Evolutionary conservation across 1,140 invertebrate genomes (phyloP), one percentile per base, ranked within the genome.

Genomic region (Vollenhovia emeryi): DNA sequence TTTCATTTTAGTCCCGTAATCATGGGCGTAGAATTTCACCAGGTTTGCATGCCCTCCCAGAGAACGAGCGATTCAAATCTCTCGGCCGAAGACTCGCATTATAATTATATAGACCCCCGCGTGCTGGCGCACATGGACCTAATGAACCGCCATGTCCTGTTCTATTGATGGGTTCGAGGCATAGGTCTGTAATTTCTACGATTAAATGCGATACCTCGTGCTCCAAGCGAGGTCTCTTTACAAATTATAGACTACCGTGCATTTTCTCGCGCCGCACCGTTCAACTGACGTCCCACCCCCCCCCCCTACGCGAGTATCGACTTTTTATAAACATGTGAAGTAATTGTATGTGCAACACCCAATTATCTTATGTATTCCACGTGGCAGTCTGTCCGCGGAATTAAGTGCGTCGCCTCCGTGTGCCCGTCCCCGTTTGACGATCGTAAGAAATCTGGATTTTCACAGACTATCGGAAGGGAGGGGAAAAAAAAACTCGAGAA

Each of bases 1-100:
- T 93, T 92, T 93, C 91, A 89, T 93, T 92, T 92, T 91, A 91
- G 91, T 80, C 82, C 71, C 86, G 68, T 74, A 50, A 78, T 86
- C 91, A 90, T 85, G 59, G 91, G 83, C 91, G 90, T 90, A 76
- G 80, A 85, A 71, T 55, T 60, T 69, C 79, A 15, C 45, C n/a
- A 30, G 24, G 50, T 83, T 73, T 71, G 24, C 71, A 71, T 50
- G 24, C 21, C 36, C 33, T 80, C 40, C 59, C 30, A 27, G 59
- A 45, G 15, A 40, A 55, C 60, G 45, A 71, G 69, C 64, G 36
- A 73, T 71, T 45, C 50, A 21, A 82, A 59, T 59, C 50, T 57
- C 75, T 13, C 24, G 33, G 6, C 3, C 33, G 62, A 69, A 55
- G 69, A 52, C 45, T 79, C n/a, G n/a, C 78, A 33, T 50, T n/a